These are phyloP conservation scores for Amphimallon solstitiale DNA, from an alignment of 2,888 invertebrate genomes.

Conservation along the genomic window DNA sequence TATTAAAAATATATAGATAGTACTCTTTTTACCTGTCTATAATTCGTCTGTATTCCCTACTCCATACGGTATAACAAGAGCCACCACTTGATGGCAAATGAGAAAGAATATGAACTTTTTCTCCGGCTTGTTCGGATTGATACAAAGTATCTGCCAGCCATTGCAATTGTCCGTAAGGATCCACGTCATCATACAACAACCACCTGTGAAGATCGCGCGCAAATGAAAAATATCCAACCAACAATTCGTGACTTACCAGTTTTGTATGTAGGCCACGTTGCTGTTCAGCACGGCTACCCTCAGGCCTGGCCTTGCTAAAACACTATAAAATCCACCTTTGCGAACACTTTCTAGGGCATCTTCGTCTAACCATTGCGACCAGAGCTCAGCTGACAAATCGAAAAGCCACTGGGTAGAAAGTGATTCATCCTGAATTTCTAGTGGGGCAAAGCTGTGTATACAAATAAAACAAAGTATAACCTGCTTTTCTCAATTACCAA, in stretches of 20 bases:
- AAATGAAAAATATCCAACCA: not conserved
- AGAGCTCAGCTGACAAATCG: slow-evolving; percentile 73
- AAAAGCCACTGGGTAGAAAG: slow-evolving; percentile 81
- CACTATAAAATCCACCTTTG: slow-evolving; percentile 82
- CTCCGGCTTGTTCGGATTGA: slow-evolving; percentile 76
- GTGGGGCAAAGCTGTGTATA: slow-evolving; percentile 53
- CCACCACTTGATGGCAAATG: slow-evolving; percentile 82
- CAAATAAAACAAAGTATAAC: too few relatives aligned
- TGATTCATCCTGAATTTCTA: slow-evolving; percentile 41
- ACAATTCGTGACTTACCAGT: slow-evolving; percentile 68
- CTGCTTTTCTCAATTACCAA: too few relatives aligned
- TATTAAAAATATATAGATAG: too few relatives aligned
- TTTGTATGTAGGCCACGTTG: slow-evolving; percentile 79
- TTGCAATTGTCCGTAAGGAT: slow-evolving; percentile 78
- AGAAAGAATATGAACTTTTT: slow-evolving; percentile 82
- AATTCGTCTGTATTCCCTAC: slow-evolving; percentile 70
- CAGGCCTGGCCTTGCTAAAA: slow-evolving; percentile 73
- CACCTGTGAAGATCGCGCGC: slow-evolving; percentile 43
- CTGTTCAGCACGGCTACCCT: slow-evolving; percentile 83
- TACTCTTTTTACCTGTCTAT: slow-evolving; percentile 47
- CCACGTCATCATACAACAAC: slow-evolving; percentile 67
- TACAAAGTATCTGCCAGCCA: slow-evolving; percentile 81
- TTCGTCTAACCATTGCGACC: slow-evolving; percentile 76
- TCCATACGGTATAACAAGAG: slow-evolving; percentile 77
- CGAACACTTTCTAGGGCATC: slow-evolving; percentile 70